Base-by-base conservation (phyloP, 1,140 invertebrate genomes). In the Drosophila saltans region DNA sequence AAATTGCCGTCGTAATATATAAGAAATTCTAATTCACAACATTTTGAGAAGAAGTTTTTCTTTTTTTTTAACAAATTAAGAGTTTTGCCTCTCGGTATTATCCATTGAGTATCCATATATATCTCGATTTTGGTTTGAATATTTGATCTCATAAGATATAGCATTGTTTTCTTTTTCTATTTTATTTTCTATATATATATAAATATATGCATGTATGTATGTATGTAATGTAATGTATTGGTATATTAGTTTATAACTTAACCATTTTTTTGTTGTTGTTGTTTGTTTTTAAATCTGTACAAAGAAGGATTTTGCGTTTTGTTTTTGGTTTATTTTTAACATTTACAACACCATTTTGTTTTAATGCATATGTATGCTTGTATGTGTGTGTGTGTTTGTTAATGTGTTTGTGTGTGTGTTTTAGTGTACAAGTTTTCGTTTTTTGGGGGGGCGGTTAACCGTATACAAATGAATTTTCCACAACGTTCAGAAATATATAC, bases 261-360 rank as follows among this genome's bases (percentile, higher is more conserved):
- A 65, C 61, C 28, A 52, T 72, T 72, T 81, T 85, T 67, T 72
- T 72, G 58, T 36, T 16, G 16, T 16, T 16, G 16, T 16, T 28
- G 41, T 36, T 60, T 78, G 33, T 26, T 67, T 66, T 21, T 16
- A 16, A 66, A 75, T 68, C 67, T 75, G 78, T 77, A 83, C 77
- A 83, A 72, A 72, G 21, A 52, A 52, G 45, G 45, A 52, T 52
- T 36, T 52, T 48, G 45, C 45, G 7, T 48, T 24, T 24, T 16
- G 2, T 4, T 52, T 52, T 52, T 52, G 2, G 24, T 24, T 52
- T 57, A 58, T 76, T 36, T 69, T 72, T 69, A 79, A 69, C 83
- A 79, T 88, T 86, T 88, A 88, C 80, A 88, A 88, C 72, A 88
- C 75, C 72, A 75, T 78, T 74, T 69, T 69, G 61, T 64, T 69